These are phyloP conservation scores for Megalurothrips usitatus DNA, from an alignment of 2,888 invertebrate genomes.

Conservation along the genomic window DNA sequence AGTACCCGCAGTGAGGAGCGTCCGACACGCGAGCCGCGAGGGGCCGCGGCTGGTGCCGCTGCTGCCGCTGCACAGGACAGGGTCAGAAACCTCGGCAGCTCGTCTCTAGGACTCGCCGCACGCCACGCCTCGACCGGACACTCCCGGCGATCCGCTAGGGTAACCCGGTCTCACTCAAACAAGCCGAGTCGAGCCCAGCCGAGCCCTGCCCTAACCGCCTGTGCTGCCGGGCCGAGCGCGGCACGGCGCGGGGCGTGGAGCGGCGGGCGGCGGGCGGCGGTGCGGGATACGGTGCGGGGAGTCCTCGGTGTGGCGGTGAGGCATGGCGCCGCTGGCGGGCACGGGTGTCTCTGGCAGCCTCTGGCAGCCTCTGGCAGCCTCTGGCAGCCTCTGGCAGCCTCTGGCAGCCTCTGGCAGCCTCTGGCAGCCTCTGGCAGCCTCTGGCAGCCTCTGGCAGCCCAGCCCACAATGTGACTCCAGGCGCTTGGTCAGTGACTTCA, in stretches of 20 bases:
- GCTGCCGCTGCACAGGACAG: no score
- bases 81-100: no score
- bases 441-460: no score
- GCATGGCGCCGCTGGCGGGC: not conserved
- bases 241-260: not conserved
- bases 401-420: no score
- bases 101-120: not conserved
- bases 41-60: no score
- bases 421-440: no score
- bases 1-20: no score
- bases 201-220: not conserved
- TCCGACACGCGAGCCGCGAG: no score
- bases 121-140: not conserved
- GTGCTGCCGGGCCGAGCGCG: not conserved
- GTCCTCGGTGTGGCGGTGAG: not conserved
- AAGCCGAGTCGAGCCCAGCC: not conserved
- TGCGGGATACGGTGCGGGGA: not conserved
- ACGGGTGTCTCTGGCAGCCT: no score
- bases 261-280: not conserved
- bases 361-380: no score
- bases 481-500: conserved; percentile 8
- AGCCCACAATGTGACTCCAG: conserved; percentile 5
- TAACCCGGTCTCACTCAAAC: not conserved
- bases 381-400: no score
- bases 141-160: not conserved